Evolutionary conservation across 2,888 invertebrate genomes (phyloP).

Genomic region (Pegoplata infirma): DNA sequence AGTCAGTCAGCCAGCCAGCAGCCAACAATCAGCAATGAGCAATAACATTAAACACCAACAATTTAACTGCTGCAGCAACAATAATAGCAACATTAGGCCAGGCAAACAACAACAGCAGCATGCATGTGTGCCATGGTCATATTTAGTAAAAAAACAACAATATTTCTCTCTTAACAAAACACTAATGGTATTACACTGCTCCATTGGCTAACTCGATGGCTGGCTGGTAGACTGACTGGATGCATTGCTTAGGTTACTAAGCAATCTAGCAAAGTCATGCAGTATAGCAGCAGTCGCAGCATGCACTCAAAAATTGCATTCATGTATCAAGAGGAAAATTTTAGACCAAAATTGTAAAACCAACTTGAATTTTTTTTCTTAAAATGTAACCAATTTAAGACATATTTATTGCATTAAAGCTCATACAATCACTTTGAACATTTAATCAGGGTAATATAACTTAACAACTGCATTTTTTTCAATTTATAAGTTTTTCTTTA

Average conservation of each 20-base stretch:
- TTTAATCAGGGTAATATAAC: neutral
- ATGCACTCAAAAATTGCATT: constrained; percentile 3
- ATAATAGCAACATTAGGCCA: neutral
- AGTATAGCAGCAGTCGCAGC: no score
- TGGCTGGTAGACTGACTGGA: no score
- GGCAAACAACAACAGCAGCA: constrained; percentile 13
- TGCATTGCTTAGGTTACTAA: no score
- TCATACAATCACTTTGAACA: neutral
- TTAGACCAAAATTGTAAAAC: neutral
- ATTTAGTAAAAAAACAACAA: no score
- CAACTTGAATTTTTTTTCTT: neutral
- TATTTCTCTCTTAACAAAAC: neutral
- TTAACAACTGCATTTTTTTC: neutral
- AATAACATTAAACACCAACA: constrained; percentile 1
- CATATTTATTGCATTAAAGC: neutral
- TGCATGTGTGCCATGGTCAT: constrained; percentile 62
- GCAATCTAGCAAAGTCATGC: constrained; percentile 21
- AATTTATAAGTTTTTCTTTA: neutral
- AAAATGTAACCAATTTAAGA: neutral
- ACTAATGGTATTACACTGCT: neutral
- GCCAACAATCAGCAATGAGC: constrained; percentile 5
- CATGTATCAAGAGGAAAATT: constrained; percentile 21
- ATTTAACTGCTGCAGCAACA: neutral
- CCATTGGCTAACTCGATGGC: no score
- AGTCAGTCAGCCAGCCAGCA: constrained; percentile 24